phyloP scores from a whole-genome alignment of 2,888 invertebrate species.

The Serripes groenlandicus region DNA sequence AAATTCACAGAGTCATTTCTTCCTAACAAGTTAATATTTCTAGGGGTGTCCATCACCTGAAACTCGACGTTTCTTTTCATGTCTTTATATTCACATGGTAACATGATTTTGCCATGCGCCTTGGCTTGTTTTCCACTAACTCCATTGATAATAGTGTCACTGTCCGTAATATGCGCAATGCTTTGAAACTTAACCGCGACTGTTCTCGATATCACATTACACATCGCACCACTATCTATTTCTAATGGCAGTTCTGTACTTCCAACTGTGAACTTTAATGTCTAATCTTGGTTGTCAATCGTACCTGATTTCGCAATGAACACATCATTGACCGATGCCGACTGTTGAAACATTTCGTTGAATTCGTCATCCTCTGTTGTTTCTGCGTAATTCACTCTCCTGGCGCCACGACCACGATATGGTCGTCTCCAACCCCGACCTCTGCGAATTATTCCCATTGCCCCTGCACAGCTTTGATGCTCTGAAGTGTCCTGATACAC shows the following conservation, averaged over 20 bases:
- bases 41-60: conserved; percentile 37
- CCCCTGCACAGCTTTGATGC: conserved; percentile 13
- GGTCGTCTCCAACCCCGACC: background rate
- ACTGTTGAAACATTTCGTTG: conserved; percentile 19
- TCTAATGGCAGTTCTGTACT: background rate
- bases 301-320: background rate
- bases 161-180: conserved; percentile 10
- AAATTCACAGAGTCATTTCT: conserved; percentile 39
- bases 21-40: conserved; percentile 30
- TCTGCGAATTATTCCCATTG: background rate
- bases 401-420: background rate
- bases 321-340: background rate
- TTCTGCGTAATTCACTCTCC: conserved; percentile 12
- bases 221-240: conserved; percentile 49
- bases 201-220: conserved; percentile 40
- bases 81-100: conserved; percentile 41
- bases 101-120: conserved; percentile 25
- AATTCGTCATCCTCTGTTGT: conserved; percentile 3
- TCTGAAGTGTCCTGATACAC: conserved; percentile 22
- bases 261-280: conserved; percentile 17
- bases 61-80: conserved; percentile 12
- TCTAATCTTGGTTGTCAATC: conserved; percentile 20
- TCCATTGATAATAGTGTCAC: conserved; percentile 28
- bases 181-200: conserved; percentile 27
- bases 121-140: conserved; percentile 27